A percentile compares a stretch with the other conserved stretches of the same genome.
phyloP scores from a whole-genome alignment of 2,888 invertebrate genomes.

The Pecten maximus region DNA sequence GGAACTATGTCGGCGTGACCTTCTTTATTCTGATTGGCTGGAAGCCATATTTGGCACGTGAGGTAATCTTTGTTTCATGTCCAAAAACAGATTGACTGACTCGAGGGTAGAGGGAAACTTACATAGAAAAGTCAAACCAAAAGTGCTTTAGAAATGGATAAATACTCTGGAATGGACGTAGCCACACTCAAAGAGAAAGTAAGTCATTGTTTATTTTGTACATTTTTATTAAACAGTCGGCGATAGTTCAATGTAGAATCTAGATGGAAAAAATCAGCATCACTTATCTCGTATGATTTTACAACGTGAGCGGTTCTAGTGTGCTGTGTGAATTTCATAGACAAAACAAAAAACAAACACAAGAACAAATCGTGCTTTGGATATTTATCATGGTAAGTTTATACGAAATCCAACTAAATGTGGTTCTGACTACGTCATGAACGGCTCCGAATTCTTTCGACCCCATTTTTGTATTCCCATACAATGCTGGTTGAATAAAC shows the following conservation, averaged over 20 bases:
- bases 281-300: too few species aligned
- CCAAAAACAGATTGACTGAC: not conserved
- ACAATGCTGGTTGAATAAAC: not conserved
- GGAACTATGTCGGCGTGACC: constrained; percentile 17
- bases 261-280: too few species aligned
- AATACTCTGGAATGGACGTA: not conserved
- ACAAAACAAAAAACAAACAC: too few species aligned
- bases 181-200: not conserved
- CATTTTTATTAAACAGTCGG: too few species aligned
- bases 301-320: too few species aligned
- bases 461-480: not conserved
- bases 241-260: too few species aligned
- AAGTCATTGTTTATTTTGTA: not conserved
- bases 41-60: constrained; percentile 17
- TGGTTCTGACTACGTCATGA: too few species aligned
- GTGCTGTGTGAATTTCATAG: too few species aligned
- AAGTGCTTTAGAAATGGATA: constrained; percentile 14
- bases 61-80: not conserved
- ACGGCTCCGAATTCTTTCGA: not conserved
- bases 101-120: not conserved
- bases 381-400: too few species aligned
- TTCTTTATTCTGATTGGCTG: constrained; percentile 20
- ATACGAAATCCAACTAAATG: too few species aligned
- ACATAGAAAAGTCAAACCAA: not conserved
- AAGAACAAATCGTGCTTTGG: too few species aligned